phyloP scores from a whole-genome alignment of 2,797 vertebrate species.

The Percopsis omiscomaycus region DNA sequence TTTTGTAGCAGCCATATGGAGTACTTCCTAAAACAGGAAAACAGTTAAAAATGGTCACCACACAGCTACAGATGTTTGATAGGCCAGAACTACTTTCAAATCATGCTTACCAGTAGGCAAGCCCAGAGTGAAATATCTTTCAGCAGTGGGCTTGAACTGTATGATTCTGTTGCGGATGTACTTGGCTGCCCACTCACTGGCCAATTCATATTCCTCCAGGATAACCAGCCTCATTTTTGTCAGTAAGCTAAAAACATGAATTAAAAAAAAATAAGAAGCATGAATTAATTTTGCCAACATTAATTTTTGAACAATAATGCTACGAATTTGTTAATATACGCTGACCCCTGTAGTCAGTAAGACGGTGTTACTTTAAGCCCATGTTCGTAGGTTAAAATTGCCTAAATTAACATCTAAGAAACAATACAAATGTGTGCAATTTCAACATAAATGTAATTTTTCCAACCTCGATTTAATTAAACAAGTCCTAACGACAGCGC shows the following conservation, averaged over 20 bases:
- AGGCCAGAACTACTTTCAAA: not conserved
- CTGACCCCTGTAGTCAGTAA: no score
- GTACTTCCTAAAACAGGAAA: slow-evolving; percentile 82
- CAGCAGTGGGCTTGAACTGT: slow-evolving; percentile 84
- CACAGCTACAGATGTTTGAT: not conserved
- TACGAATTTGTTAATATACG: no score
- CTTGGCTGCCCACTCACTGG: slow-evolving; percentile 97
- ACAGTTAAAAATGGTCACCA: not conserved
- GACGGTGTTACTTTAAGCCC: no score
- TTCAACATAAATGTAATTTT: no score
- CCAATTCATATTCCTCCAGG: slow-evolving; percentile 89
- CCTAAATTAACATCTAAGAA: no score
- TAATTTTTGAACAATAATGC: no score
- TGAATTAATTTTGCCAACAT: no score
- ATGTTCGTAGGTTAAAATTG: no score
- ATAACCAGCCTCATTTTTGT: slow-evolving; percentile 81
- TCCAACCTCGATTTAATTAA: no score
- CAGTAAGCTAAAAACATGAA: not conserved
- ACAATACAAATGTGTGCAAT: no score
- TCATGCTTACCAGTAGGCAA: slow-evolving; percentile 85
- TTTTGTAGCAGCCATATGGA: slow-evolving; percentile 88
- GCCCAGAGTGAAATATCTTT: slow-evolving; percentile 88
- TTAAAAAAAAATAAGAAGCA: no score
- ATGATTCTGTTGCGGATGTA: slow-evolving; percentile 93
- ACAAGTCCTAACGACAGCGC: no score